These are phyloP conservation scores for Acrocephalus scirpaceus DNA, from an alignment of 2,797 vertebrate genomes.

Conservation along the genomic window DNA sequence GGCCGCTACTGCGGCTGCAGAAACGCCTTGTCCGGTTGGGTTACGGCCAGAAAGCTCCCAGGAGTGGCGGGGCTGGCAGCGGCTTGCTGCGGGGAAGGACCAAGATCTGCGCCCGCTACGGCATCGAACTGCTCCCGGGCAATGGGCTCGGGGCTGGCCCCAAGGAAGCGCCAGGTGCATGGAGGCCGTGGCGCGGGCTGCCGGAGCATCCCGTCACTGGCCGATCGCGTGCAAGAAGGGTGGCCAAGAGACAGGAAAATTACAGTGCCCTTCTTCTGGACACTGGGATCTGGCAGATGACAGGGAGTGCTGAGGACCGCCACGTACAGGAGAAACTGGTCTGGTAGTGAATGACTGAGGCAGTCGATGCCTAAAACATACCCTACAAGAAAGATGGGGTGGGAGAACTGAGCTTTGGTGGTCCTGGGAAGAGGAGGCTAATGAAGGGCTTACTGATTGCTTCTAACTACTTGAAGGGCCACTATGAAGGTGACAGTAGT, in stretches of 20 bases:
- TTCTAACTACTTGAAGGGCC: background rate
- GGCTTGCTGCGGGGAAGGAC: background rate
- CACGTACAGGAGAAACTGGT: background rate
- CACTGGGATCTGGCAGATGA: background rate
- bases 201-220: background rate
- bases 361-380: background rate
- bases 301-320: rapidly evolving
- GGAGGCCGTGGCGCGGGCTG: background rate
- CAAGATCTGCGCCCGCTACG: background rate
- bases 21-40: background rate
- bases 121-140: background rate
- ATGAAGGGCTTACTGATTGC: background rate
- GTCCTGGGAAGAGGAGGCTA: background rate
- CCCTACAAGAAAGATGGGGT: background rate
- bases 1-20: background rate
- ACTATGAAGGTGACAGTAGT: rapidly evolving
- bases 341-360: background rate
- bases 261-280: background rate
- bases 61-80: background rate
- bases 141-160: background rate
- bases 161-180: background rate
- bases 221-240: background rate
- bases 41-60: background rate
- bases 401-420: background rate
- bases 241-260: background rate